Evolutionary conservation across 2,888 invertebrate genomes (phyloP).

Genomic region (Phanerotoma sp.): DNA sequence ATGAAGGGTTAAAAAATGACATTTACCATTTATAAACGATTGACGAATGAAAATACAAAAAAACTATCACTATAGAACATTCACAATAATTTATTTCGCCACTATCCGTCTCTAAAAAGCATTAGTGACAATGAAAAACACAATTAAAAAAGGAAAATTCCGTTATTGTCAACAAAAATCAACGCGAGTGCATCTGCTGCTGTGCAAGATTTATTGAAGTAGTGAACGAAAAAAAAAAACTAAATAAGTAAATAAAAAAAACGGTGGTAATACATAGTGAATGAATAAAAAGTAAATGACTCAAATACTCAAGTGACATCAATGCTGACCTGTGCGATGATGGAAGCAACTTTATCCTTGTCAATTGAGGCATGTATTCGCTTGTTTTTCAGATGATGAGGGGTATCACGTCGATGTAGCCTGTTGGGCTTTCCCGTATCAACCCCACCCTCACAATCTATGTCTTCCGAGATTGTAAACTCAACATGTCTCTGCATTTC

Average conservation of each 20-base stretch:
- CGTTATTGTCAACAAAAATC: neutral
- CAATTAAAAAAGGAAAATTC: constrained; percentile 21
- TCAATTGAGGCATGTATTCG: constrained; percentile 73
- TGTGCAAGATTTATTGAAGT: constrained; percentile 3
- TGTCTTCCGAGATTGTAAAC: constrained; percentile 53
- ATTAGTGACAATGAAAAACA: constrained; percentile 11
- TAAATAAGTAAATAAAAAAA: neutral
- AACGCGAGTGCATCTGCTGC: constrained; percentile 10
- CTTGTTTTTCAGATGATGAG: constrained; percentile 98
- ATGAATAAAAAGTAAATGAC: neutral
- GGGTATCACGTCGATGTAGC: constrained; percentile 92
- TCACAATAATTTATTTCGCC: neutral
- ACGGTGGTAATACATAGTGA: neutral
- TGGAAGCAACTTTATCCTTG: constrained; percentile 72
- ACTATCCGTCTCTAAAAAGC: constrained; percentile 10
- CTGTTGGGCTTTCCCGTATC: constrained; percentile 64
- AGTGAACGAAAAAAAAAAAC: neutral
- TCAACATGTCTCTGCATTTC: constrained; percentile 59
- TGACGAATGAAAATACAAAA: too few relatives aligned
- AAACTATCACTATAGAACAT: too few relatives aligned
- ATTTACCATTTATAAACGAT: too few relatives aligned
- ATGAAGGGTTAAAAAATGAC: too few relatives aligned
- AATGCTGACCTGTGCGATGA: constrained; percentile 67
- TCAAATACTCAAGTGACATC: constrained; percentile 1
- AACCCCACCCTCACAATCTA: constrained; percentile 58